A percentile compares a stretch with the other conserved stretches of the same genome.
These are phyloP conservation scores for Tonatia bakeri DNA, from an alignment of 2,113 vertebrate genomes.

Conservation along the genomic window DNA sequence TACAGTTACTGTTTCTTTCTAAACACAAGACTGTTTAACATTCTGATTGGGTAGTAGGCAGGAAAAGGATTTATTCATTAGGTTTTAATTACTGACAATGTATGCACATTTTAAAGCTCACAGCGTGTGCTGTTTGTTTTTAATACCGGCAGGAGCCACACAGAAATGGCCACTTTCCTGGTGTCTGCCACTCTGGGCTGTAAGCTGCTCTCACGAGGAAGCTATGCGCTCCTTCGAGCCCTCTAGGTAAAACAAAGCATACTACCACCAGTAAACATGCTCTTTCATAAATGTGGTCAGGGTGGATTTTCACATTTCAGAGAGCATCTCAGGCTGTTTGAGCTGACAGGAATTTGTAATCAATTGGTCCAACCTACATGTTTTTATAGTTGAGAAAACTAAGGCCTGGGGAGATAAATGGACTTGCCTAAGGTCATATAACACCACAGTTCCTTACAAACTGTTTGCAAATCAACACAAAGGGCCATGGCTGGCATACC, in stretches of 20 bases:
- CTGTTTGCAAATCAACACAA: not conserved
- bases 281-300: not conserved
- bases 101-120: not conserved
- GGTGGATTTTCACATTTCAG: not conserved
- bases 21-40: not conserved
- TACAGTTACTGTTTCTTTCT: not conserved
- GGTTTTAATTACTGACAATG: slow-evolving; percentile 26
- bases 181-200: not conserved
- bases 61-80: not conserved
- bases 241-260: not conserved
- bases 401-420: not conserved
- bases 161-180: not conserved
- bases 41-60: not conserved
- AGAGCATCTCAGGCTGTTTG: not conserved
- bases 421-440: not conserved
- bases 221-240: not conserved
- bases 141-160: not conserved
- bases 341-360: slow-evolving; percentile 11
- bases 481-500: no score
- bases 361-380: not conserved
- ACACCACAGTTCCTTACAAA: not conserved
- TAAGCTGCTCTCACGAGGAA: not conserved
- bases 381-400: not conserved
- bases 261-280: not conserved
- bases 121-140: slow-evolving; percentile 14